Evolutionary conservation across 2,888 invertebrate genomes (phyloP).

Genomic region (Orthosia gracilis): DNA sequence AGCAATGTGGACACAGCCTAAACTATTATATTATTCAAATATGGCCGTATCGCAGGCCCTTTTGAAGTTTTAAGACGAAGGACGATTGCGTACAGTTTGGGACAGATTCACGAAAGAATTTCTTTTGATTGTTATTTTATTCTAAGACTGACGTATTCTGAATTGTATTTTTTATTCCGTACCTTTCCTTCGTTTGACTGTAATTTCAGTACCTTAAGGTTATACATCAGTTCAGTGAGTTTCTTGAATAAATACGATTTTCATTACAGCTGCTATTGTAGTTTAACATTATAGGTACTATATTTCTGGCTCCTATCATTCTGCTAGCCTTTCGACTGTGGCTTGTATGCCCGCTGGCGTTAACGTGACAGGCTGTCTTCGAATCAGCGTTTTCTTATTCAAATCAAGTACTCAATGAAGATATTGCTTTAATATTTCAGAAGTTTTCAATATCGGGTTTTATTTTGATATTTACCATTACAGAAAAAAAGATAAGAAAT

Average conservation of each 20-base stretch:
- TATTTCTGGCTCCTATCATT: constrained; percentile 24
- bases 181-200: constrained; percentile 15
- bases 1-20: constrained; percentile 68
- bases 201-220: constrained; percentile 11
- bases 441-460: not conserved
- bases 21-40: constrained; percentile 85
- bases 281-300: constrained; percentile 16
- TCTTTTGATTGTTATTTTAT: constrained; percentile 45
- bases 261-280: constrained; percentile 24
- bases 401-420: constrained; percentile 35
- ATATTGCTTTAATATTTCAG: constrained; percentile 14
- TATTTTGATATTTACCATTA: not conserved
- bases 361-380: constrained; percentile 12
- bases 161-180: constrained; percentile 24
- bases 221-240: constrained; percentile 3
- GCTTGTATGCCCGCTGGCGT: constrained; percentile 23
- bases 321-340: constrained; percentile 24
- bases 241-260: constrained; percentile 33
- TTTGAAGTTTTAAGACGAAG: constrained; percentile 69
- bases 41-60: constrained; percentile 73
- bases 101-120: constrained; percentile 51
- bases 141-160: constrained; percentile 14
- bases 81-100: constrained; percentile 49
- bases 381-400: constrained; percentile 35
- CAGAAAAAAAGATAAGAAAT: not conserved